Conservation (phyloP, 2,113 vertebrate genomes). For the Phylloscopus trochilus region DNA sequence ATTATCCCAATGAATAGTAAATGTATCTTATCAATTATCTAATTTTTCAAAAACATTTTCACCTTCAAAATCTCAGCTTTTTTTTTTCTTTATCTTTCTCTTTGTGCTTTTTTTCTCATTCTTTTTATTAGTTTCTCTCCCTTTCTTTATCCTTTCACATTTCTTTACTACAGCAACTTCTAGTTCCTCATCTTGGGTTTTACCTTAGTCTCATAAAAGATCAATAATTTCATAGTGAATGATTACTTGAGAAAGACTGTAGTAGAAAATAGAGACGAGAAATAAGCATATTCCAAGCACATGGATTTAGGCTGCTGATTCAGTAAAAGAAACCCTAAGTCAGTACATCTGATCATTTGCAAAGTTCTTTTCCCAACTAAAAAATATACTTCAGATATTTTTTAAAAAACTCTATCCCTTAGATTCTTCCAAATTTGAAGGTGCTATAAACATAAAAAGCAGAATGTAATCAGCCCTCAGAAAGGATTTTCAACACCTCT, state of each 20-base stretch:
- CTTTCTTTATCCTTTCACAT: neutral
- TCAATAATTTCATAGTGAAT: neutral
- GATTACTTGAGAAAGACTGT: neutral
- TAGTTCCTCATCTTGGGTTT: neutral
- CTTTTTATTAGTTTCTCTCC: neutral
- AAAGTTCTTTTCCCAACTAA: neutral
- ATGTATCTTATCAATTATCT: neutral
- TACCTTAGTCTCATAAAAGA: neutral
- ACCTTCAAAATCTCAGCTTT: neutral
- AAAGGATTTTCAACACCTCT: conserved; percentile 35
- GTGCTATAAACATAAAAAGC: neutral
- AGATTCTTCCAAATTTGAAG: neutral
- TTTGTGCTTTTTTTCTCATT: neutral
- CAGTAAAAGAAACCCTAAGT: neutral
- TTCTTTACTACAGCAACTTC: neutral
- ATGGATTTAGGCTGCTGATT: neutral
- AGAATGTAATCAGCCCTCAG: neutral
- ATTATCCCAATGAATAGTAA: neutral
- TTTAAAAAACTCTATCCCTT: neutral
- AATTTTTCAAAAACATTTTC: neutral
- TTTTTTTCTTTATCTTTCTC: neutral
- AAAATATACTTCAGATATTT: neutral
- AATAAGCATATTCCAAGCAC: neutral
- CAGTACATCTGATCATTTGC: neutral
- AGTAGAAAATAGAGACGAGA: neutral